These are phyloP conservation scores for Euborellia annulipes DNA, from an alignment of 1,140 invertebrate genomes.

Conservation along the genomic window DNA sequence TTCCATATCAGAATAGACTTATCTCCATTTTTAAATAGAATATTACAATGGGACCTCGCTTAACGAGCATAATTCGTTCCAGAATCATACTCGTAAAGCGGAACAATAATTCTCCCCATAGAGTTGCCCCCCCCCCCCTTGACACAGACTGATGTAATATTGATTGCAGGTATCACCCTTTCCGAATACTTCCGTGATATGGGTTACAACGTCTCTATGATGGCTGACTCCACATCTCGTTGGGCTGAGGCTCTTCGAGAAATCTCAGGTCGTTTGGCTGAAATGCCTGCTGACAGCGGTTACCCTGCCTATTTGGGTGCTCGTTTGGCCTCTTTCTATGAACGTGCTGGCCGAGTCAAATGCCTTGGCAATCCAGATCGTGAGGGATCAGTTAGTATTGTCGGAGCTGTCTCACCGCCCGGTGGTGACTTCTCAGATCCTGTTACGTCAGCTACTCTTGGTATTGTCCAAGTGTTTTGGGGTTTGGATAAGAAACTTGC, in stretches of 20 bases:
- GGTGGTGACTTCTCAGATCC: slow-evolving; percentile 99
- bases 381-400: slow-evolving; percentile 97
- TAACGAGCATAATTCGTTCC: too few relatives aligned
- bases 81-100: too few relatives aligned
- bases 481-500: slow-evolving; percentile 98
- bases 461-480: slow-evolving; percentile 99
- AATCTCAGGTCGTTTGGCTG: slow-evolving; percentile 98
- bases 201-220: slow-evolving; percentile 99
- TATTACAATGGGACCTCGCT: too few relatives aligned
- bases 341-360: slow-evolving; percentile 93
- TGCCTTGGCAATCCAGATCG: slow-evolving; percentile 96
- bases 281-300: slow-evolving; percentile 98
- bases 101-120: too few relatives aligned
- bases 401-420: slow-evolving; percentile 97
- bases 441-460: slow-evolving; percentile 95
- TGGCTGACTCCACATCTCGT: slow-evolving; percentile 99
- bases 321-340: slow-evolving; percentile 96
- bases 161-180: slow-evolving; percentile 73
- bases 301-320: slow-evolving; percentile 98
- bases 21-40: too few relatives aligned
- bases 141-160: background rate
- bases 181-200: slow-evolving; percentile 99
- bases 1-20: too few relatives aligned
- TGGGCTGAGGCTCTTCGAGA: slow-evolving; percentile 99
- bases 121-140: too few relatives aligned